phyloP scores from a whole-genome alignment of 2,888 invertebrate species.

The Agrotis ipsilon region DNA sequence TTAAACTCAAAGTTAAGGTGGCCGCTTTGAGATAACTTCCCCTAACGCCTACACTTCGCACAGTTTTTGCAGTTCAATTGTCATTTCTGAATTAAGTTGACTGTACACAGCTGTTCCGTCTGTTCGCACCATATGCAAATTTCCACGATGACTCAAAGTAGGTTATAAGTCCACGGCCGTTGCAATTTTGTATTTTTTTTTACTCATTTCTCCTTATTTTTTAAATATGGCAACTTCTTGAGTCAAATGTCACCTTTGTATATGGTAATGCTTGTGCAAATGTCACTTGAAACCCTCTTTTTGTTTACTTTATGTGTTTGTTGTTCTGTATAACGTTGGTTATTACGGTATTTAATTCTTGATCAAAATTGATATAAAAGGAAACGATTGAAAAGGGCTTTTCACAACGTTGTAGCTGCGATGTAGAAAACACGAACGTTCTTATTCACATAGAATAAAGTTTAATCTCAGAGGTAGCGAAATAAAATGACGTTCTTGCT shows the following conservation, averaged over 20 bases:
- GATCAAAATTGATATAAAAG: too few species aligned
- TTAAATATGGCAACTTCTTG: conserved; percentile 31
- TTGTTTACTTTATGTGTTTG: not conserved
- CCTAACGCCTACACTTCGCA: not conserved
- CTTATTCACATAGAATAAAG: not conserved
- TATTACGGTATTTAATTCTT: too few species aligned
- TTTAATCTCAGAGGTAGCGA: not conserved
- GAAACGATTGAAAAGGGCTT: too few species aligned
- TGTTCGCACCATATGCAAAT: conserved; percentile 30
- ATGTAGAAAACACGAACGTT: not conserved
- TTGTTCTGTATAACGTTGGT: not conserved
- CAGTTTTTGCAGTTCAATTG: not conserved
- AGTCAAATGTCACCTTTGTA: conserved; percentile 38
- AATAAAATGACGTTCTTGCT: too few species aligned
- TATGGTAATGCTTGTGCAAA: conserved; percentile 29
- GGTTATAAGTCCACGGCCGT: conserved; percentile 47
- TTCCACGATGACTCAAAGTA: conserved; percentile 44
- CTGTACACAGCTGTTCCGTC: too few species aligned
- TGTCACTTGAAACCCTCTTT: conserved; percentile 18
- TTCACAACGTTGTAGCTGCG: too few species aligned
- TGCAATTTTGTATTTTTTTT: conserved; percentile 37
- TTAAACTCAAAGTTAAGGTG: too few species aligned
- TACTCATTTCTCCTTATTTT: conserved; percentile 9
- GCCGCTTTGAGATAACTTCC: too few species aligned
- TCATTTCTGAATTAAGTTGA: not conserved